Evolutionary conservation across 2,888 invertebrate genomes (phyloP).

Genomic region (Drosophila demipolita): DNA sequence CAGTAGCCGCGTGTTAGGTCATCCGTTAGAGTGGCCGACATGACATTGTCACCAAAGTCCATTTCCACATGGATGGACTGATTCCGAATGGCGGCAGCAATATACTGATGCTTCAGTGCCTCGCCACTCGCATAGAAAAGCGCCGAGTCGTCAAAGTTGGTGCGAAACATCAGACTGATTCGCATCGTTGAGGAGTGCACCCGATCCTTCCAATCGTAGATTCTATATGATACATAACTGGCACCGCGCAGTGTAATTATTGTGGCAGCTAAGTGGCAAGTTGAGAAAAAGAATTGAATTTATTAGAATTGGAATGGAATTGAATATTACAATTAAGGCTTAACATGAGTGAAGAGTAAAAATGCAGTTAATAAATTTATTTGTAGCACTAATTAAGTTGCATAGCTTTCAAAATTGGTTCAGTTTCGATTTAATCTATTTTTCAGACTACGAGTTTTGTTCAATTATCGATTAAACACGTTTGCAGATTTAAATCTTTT

Average conservation of each 20-base stretch:
- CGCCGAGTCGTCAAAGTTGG: slow-evolving; percentile 95
- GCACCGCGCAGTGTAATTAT: slow-evolving; percentile 94
- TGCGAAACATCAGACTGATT: slow-evolving; percentile 95
- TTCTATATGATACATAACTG: slow-evolving; percentile 95
- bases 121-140: slow-evolving; percentile 97
- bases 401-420: no score
- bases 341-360: no score
- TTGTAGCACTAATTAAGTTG: no score
- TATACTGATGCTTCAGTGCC: slow-evolving; percentile 93
- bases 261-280: slow-evolving; percentile 90
- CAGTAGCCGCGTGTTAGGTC: slow-evolving; percentile 91
- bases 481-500: no score
- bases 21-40: slow-evolving; percentile 89
- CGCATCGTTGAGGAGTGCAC: slow-evolving; percentile 94
- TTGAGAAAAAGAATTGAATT: not conserved
- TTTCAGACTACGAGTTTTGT: no score
- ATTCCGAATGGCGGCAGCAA: slow-evolving; percentile 94
- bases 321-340: no score
- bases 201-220: slow-evolving; percentile 96
- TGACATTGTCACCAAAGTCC: slow-evolving; percentile 93
- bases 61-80: slow-evolving; percentile 94
- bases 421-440: no score
- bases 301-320: not conserved
- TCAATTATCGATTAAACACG: no score
- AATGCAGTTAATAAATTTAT: no score